phyloP scores from a whole-genome alignment of 2,113 vertebrate species.

The Boleophthalmus pectinirostris region DNA sequence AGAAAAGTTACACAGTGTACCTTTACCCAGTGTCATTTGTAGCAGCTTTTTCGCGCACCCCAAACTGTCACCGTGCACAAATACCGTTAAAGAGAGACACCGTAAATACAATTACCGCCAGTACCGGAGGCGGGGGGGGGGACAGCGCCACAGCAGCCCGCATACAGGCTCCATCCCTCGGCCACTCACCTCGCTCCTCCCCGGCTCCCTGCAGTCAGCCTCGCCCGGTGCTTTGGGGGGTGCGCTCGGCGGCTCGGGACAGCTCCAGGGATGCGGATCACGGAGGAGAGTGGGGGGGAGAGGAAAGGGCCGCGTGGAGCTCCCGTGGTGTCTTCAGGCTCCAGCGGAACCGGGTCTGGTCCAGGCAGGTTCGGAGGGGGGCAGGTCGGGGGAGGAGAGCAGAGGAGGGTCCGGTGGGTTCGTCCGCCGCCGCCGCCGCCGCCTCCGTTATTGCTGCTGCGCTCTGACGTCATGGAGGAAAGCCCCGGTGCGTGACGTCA shows the following conservation, averaged over 20 bases:
- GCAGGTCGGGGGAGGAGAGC: not conserved
- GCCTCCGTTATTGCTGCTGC: slow-evolving; percentile 11
- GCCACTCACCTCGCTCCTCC: slow-evolving; percentile 38
- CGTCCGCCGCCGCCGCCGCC: slow-evolving; percentile 2
- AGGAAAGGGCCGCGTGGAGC: slow-evolving; percentile 10
- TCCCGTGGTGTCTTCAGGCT: not conserved
- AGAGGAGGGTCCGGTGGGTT: not conserved
- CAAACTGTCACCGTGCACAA: not conserved
- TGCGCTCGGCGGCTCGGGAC: not conserved
- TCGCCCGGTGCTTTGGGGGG: not conserved
- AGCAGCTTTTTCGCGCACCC: not conserved
- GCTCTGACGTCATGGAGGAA: slow-evolving; percentile 74
- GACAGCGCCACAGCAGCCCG: not conserved
- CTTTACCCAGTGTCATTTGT: not conserved
- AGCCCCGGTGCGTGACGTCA: slow-evolving; percentile 68
- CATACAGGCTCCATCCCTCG: slow-evolving; percentile 13
- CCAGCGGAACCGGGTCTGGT: not conserved
- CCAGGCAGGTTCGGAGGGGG: not conserved
- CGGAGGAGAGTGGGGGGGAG: slow-evolving; percentile 8
- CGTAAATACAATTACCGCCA: not conserved
- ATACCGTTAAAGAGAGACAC: not conserved
- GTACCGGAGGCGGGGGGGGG: not conserved
- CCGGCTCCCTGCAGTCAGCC: not conserved
- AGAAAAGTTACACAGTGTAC: not conserved
- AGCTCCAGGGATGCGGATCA: not conserved